Evolutionary conservation across 2,113 vertebrate species (phyloP).

Genomic region (Trinectes maculatus): DNA sequence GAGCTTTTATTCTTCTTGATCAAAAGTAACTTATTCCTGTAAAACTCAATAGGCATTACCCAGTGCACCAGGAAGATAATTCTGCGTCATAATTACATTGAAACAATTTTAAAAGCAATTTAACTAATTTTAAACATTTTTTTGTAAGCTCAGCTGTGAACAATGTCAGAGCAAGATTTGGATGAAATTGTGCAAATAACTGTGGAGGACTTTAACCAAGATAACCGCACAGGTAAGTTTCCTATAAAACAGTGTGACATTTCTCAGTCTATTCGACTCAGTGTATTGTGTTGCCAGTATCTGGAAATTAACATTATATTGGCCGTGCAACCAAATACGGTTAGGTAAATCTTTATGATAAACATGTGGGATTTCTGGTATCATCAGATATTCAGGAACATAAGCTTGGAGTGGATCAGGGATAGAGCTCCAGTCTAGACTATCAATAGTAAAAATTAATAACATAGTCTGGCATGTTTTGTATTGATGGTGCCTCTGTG

Average conservation of each 20-base stretch:
- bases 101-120: no score
- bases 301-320: background rate
- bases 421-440: background rate
- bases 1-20: background rate
- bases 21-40: background rate
- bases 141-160: constrained; percentile 84
- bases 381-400: background rate
- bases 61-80: background rate
- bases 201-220: constrained; percentile 91
- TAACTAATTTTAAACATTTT: no score
- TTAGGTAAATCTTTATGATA: background rate
- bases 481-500: constrained; percentile 8
- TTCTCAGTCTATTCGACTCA: background rate
- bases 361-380: background rate
- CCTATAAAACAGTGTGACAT: background rate
- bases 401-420: background rate
- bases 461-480: background rate
- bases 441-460: background rate
- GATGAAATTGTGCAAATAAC: constrained; percentile 97
- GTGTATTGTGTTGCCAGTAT: background rate
- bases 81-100: background rate
- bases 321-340: background rate
- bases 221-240: constrained; percentile 87
- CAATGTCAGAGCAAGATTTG: constrained; percentile 96
- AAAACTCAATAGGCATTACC: background rate